Evolutionary conservation across 2,888 invertebrate species (phyloP), one percentile per base, ranked within the genome.

Genomic region (Agrilus biguttatus): DNA sequence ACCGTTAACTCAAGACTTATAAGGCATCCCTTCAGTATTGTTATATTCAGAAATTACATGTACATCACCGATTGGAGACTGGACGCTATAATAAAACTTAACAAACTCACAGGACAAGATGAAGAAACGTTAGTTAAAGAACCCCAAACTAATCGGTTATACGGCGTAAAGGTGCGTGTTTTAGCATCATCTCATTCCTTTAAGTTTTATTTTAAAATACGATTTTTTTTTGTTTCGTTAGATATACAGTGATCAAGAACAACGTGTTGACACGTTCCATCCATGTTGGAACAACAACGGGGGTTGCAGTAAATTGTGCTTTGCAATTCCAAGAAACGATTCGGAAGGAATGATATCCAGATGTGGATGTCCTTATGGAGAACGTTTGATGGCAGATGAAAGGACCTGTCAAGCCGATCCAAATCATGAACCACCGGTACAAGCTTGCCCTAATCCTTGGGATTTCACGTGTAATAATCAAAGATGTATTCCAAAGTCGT

Each of bases 51-150:
- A 49, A 85, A 91, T 19, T 90, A 84, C 72, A 85, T 97, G 77
- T 98, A 93, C 64, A 92, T 95, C 38, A 93, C 96, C 0, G 96
- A 98, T 63, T 97, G 97, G 92, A 73, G 96, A 39, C 66, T 95
- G 38, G 95, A 96, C 62, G 92, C 95, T 0, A 93, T 97, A 42
- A 83, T 95, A 10, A 74, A 89, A 17, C 69, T 96, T 49, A 81
- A 92, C 59, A 96, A 96, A 63, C 68, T 83, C 36, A 88, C 84
- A 1, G 95, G 95, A 0, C 85, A 84, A 40, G 80, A 84, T 52
- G 91, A 92, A 58, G 82, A 85, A 51, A 81, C 88, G 43, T 75
- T 92, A 62, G 85, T 90, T 0, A 72, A 86, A 17, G 91, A 92
- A 57, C 90, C 90, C 2, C 88, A 89, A 53, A 88, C 88, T 0